Base-by-base conservation (phyloP, 2,113 vertebrate species). In the Cryptotis parvus region DNA sequence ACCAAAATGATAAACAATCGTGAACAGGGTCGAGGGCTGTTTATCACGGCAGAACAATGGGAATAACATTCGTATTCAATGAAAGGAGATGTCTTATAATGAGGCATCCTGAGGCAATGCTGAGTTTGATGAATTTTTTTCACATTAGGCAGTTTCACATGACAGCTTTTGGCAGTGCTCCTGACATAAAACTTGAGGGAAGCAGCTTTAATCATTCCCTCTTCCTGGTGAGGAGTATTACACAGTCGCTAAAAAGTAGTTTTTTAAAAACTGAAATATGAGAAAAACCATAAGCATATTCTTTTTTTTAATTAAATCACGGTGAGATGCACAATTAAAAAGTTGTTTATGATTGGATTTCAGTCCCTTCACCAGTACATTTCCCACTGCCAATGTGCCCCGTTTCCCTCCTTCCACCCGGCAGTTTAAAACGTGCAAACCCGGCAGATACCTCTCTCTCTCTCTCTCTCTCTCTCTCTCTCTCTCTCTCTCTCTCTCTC, bases 221-320 rank as follows among this genome's bases (percentile, higher is more conserved):
- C 37, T 87, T 84, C 75, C 45, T 39, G 29, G 75, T 89, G 73
- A 81, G 63, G 39, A 88, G 87, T 77, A 92, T 79, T 73, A 89
- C 61, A 58, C 35, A 74, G 18, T 37, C 65, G 80, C 72, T 84
- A 77, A 92, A 75, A 93, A 63, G n/a, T 37, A 15, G 81, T 11
- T 0, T 9, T 79, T 89, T 65, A 93, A 83, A 69, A 35, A 87
- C 75, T 87, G 83, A 70, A 79, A 43, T 70, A 69, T 15, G 18
- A 31, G 29, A 7, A 18, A 89, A 84, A 12, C 45, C 14, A 49
- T 10, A 14, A 7, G 45, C 45, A 49, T 49, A 49, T 45, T 45
- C 10, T 49, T 10, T 49, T 49, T 49, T 49, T 49, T 12, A 49
- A 49, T 10, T 49, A 49, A 49, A 49, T 49, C 45, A 49, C 45